Base-by-base conservation (phyloP, 1,140 invertebrate genomes). In the Cherax quadricarinatus region DNA sequence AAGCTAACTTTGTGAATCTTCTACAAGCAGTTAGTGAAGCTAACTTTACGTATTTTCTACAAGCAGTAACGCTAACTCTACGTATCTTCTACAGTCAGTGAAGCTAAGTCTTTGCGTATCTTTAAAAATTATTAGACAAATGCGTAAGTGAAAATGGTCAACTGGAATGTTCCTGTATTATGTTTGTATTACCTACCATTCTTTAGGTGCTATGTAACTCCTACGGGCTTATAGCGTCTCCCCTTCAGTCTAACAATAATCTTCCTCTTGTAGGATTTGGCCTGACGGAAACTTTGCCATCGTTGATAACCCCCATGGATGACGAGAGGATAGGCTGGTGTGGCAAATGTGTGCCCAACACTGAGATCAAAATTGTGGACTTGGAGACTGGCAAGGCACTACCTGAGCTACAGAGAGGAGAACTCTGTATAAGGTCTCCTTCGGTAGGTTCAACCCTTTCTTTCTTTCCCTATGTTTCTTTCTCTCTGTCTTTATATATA, bases 371-470 rank as follows among this genome's bases (percentile, higher is more conserved):
- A 41, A 84, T 91, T 24, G 70, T 87, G 21, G 85, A 87, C 60
- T 4, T 6, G 1, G 84, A 87, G 4, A 86, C 85, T 0, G 89
- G 89, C 5, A 51, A 81, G 12, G 84, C 78, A 9, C 53, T 91
- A 21, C 84, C 89, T 3, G 75, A 80, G 30, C 57, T 53, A 49
- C 24, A 66, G 9, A 41, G 79, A 6, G 89, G 89, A 14, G 89
- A 91, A 60, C 75, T 91, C 24, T 87, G 89, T 16, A 87, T 91
- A 18, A 91, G 48, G 84, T 62, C 75, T 7, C 89, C 83, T 53
- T 91, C 89, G 84, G 89, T 91, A 82, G 24, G 78, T 81, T 16
- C 41, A 41, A 9, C 51, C 4, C 57, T 12, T 14, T 57, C 53
- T 57, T 14, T 57, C 53, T 57, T 7, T 57, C 3, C 12, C 66